Base-by-base conservation (phyloP, 53 echinoderm and acorn worm genomes). In the Temnopleurus reevesii region DNA sequence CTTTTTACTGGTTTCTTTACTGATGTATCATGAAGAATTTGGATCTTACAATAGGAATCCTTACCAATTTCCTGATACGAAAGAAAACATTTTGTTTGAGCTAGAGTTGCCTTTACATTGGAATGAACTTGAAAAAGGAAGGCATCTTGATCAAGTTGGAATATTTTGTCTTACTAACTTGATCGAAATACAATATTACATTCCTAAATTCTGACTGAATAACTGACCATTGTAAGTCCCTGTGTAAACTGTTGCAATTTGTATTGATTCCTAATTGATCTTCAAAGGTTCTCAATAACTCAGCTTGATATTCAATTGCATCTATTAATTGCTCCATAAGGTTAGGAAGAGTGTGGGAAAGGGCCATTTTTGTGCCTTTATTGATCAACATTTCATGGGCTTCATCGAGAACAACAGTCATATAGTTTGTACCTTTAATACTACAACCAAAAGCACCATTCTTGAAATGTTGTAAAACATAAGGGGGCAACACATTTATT, bases 321-420 rank as follows among this genome's bases (percentile, higher is more conserved):
- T 58, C 89, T 89, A 58, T 79, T 59, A 90, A 53, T 46, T 91
- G 65, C 0, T 76, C 85, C 47, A 91, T 85, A 29, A 77, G 65
- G 4, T 65, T 71, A 18, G 91, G 91, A 6, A 91, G 56, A 76
- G 76, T 5, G 56, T 33, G 18, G 17, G 76, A 89, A n/a, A 93
- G 66, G 17, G 91, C 77, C 91, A 91, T 93, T 66, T 93, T 89
- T 15, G 83, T 58, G 13, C 89, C 89, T 45, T 59, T 91, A 36
- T 93, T 94, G 8, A 94, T 92, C 9, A 90, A 8, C 92, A 94
- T 94, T 47, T 94, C 94, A 59, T 94, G 92, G 3, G 90, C 86
- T 43, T 94, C 92, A 82, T 92, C 94, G 4, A 92, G 35, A 4
- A 89, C 92, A 1, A 94, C 94, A 82, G 90, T 90, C 6, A 58